These are phyloP conservation scores for Pemphigus obesinymphae DNA, from an alignment of 1,140 invertebrate species.

Conservation along the genomic window DNA sequence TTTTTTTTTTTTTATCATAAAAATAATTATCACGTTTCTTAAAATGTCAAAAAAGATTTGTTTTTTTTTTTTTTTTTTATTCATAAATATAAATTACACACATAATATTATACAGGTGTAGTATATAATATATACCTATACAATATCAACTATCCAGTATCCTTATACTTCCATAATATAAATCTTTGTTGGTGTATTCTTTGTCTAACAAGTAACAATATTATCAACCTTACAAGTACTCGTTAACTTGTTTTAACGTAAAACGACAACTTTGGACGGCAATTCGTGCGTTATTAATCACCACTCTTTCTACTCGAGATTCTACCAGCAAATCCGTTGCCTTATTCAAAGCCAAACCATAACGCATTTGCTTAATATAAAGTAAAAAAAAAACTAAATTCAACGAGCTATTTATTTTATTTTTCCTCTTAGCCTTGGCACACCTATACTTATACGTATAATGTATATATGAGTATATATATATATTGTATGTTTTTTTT, in stretches of 20 bases:
- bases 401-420: not conserved
- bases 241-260: not conserved
- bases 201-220: not conserved
- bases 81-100: not conserved
- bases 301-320: not conserved
- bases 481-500: not conserved
- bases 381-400: not conserved
- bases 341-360: not conserved
- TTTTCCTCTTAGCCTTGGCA: not conserved
- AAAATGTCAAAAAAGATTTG: too few species aligned
- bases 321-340: not conserved
- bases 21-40: not conserved
- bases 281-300: conserved; percentile 16
- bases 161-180: too few species aligned
- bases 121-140: not conserved
- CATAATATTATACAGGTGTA: not conserved
- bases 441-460: not conserved
- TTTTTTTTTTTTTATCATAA: not conserved
- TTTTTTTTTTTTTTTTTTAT: not conserved
- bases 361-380: not conserved
- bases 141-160: too few species aligned
- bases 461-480: not conserved
- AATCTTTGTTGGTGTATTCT: not conserved
- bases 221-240: not conserved
- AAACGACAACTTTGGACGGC: conserved; percentile 20